Conservation (phyloP, 2,797 vertebrate genomes). For the Fratercula arctica region DNA sequence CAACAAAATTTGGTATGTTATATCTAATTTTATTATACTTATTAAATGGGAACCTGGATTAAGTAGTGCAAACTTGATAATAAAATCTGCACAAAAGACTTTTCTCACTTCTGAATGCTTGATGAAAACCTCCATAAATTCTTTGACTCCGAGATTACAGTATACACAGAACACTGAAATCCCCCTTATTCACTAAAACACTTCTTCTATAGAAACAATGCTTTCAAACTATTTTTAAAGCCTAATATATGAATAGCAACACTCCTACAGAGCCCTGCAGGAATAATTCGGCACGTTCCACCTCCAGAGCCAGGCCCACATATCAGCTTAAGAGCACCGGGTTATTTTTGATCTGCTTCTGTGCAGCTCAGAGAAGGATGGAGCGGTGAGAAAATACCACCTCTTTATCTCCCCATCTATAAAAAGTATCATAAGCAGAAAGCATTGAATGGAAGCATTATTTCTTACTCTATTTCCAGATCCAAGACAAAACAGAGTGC, state of each 20-base stretch:
- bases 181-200: neutral
- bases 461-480: neutral
- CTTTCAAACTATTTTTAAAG: neutral
- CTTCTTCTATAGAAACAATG: neutral
- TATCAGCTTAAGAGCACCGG: conserved; percentile 8
- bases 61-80: neutral
- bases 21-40: neutral
- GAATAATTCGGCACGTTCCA: neutral
- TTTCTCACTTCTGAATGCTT: neutral
- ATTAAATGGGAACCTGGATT: neutral
- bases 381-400: neutral
- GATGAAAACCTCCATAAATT: neutral
- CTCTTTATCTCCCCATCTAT: neutral
- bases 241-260: neutral
- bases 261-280: neutral
- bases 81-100: neutral
- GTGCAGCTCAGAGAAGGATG: neutral
- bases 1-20: neutral
- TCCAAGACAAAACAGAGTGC: neutral
- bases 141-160: neutral
- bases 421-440: neutral
- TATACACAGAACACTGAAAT: neutral
- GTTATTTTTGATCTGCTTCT: conserved; percentile 46
- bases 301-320: neutral
- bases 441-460: neutral